Evolutionary conservation across 2,888 invertebrate genomes (phyloP), one percentile per base, ranked within the genome.

Genomic region (Ptilodon capucinus): DNA sequence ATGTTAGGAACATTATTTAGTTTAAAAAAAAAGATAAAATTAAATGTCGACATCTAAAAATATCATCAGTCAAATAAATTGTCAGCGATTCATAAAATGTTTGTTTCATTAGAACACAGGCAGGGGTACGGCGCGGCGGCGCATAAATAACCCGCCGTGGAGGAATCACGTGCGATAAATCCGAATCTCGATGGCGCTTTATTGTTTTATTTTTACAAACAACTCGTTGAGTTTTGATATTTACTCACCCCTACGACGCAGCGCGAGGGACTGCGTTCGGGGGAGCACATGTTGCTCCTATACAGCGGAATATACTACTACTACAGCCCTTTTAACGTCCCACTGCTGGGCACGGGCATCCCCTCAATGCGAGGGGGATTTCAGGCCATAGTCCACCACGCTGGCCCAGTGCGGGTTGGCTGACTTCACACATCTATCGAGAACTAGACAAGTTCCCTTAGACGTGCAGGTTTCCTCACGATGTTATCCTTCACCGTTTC

Each of bases 201-300:
- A 64, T 64, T 64, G 57, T 64, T 66, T 64, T 60, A 64, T 64
- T 64, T 63, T 64, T 63, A 63, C 64, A 64, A 64, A 66, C 60
- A 66, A 66, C 64, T 64, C 64, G 57, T 66, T 60, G 64, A 57
- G 64, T 66, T 64, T 57, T 66, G 51, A 63, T 66, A 63, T 64
- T 63, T 52, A 63, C 66, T 51, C 56, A 21, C 51, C 50, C 62
- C 46, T 7, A 5, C 28, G 28, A 11, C 28, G 8, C 2, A 4
- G 21, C 21, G 21, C n/a, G n/a, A 6, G 18, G 35, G 35, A 17
- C 17, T 17, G 3, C 11, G 11, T 17, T 35, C 35, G 35, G 35
- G 17, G 17, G 35, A 2, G 16, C 17, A 17, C 35, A 35, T 17
- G 35, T 16, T 35, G 35, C 35, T 35, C 17, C 4, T 8, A 35